A percentile compares a stretch with the other conserved stretches of the same genome.
Conservation (phyloP, 1,140 invertebrate genomes). For the Vanessa tameamea region DNA sequence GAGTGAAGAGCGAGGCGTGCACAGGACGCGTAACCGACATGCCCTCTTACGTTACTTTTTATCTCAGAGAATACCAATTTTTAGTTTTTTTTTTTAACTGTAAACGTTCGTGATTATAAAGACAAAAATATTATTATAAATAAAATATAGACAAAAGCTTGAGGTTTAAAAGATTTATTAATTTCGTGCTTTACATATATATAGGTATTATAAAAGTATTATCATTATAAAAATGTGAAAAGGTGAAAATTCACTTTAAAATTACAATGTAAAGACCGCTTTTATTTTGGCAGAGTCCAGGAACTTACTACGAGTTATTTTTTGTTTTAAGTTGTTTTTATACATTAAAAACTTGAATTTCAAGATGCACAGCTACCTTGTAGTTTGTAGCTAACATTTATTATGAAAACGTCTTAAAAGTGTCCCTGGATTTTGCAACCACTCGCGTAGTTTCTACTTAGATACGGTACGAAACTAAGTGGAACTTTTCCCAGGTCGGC, state of each 20-base stretch:
- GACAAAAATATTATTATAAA: no score
- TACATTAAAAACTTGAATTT: constrained; percentile 22
- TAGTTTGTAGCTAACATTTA: constrained; percentile 62
- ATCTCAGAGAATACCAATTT: neutral
- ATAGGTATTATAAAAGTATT: no score
- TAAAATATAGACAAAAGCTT: no score
- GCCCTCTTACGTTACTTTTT: neutral
- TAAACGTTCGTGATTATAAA: no score
- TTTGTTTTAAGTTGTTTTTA: neutral
- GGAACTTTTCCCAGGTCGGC: constrained; percentile 74
- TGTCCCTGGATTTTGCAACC: constrained; percentile 66
- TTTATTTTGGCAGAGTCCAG: no score
- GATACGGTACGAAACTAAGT: constrained; percentile 72
- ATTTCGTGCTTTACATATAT: no score
- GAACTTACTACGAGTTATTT: neutral
- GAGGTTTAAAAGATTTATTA: no score
- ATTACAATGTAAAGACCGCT: no score
- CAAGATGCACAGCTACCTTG: constrained; percentile 38
- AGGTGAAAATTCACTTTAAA: no score
- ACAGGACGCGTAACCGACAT: constrained; percentile 1
- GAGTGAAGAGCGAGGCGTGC: constrained; percentile 15
- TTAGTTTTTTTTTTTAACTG: neutral
- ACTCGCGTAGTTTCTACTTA: constrained; percentile 71
- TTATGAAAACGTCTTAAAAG: constrained; percentile 75
- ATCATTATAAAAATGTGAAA: no score